Percentiles rank a stretch among this genome's conserved stretches.
phyloP scores from a whole-genome alignment of 2,797 vertebrate genomes.

The Myotis daubentonii region DNA sequence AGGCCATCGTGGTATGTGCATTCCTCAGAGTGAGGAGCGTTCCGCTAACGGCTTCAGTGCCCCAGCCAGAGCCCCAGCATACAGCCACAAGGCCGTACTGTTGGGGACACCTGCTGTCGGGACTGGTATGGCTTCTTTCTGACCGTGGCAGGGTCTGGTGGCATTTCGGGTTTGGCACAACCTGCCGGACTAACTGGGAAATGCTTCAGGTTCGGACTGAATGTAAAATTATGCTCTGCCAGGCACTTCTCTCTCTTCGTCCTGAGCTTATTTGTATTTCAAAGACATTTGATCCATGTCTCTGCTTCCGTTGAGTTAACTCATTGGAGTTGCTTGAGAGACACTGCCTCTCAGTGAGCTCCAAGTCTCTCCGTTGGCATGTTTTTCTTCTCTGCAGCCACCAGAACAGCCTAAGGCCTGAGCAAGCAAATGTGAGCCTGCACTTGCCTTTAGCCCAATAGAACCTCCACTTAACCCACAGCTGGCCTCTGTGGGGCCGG shows the following conservation, averaged over 20 bases:
- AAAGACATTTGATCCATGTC: not conserved
- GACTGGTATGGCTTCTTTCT: not conserved
- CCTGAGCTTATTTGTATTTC: not conserved
- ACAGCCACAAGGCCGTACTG: not conserved
- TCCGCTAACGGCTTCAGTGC: not conserved
- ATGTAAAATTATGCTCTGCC: not conserved
- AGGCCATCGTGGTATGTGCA: not conserved
- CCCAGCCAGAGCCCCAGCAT: not conserved
- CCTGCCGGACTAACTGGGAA: not conserved
- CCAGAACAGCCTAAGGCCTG: not conserved
- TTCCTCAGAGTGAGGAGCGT: not conserved
- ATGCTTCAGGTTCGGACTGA: not conserved
- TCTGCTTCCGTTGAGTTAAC: not conserved
- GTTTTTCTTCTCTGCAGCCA: not conserved
- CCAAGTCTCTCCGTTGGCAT: not conserved
- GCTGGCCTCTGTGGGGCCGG: not conserved
- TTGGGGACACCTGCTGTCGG: not conserved
- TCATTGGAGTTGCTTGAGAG: not conserved
- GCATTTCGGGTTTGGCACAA: not conserved
- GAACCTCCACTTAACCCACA: not conserved
- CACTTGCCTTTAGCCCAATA: not conserved
- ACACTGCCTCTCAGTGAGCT: not conserved
- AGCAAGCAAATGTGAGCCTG: not conserved
- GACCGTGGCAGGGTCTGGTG: not conserved
- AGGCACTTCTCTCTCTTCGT: not conserved